Evolutionary conservation across 2,797 vertebrate genomes (phyloP), one percentile per base, ranked within the genome.

Genomic region (Sternotherus odoratus): DNA sequence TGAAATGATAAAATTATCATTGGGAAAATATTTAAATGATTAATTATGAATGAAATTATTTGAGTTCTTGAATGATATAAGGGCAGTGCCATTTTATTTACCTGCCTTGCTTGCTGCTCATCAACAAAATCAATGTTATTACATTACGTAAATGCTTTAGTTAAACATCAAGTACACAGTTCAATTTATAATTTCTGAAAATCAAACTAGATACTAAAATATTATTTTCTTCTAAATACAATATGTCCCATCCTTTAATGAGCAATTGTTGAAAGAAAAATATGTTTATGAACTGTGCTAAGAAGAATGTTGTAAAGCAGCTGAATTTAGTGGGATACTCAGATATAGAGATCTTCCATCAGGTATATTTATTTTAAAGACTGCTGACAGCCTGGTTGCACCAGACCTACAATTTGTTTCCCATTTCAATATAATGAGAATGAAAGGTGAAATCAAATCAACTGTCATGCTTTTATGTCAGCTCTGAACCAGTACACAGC

Each of bases 191-290:
- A 50, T 75, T 54, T 63, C 77, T n/a, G 1, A 89, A 75, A 83
- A 88, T 88, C 57, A 30, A 83, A 17, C 3, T 78, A 60, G 46
- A 85, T 90, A 49, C 60, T 19, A 33, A 89, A 79, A 94, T 81
- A 39, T 54, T 74, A 43, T 93, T 95, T 91, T 12, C 15, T 84
- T 33, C 24, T 79, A 81, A 83, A 19, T 5, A 82, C 90, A 91
- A 82, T 3, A 86, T 53, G 26, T 2, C 3, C 6, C 46, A 24
- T 12, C 77, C 79, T 79, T 86, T 48, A 77, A 2, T 56, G 77
- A 95, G 43, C 36, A 51, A 2, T 51, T 87, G 77, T 66, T 51
- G n/a, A 91, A 95, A 87, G 28, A 83, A 74, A 89, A 80, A 53
- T 50, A 83, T 75, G 28, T 46, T 21, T n/a, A 85, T 46, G 82